Evolutionary conservation across 1,140 invertebrate genomes (phyloP).

Genomic region (Pseudomyrmex flavicornis): DNA sequence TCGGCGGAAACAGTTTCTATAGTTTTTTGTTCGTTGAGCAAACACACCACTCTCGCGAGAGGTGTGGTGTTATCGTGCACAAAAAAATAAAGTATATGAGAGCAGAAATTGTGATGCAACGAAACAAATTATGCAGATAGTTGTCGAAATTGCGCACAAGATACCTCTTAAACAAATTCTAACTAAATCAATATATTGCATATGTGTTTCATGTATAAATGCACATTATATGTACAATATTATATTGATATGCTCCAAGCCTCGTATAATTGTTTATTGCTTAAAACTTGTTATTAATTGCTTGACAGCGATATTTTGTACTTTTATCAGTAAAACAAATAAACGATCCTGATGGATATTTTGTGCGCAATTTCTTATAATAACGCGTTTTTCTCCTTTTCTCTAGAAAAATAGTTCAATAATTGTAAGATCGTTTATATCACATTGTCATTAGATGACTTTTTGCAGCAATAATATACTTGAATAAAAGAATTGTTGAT

Average conservation of each 20-base stretch:
- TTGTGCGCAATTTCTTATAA: constrained; percentile 22
- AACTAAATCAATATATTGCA: no score
- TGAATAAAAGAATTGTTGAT: not conserved
- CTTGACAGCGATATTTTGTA: not conserved
- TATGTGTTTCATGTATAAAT: no score
- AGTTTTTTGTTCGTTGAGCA: not conserved
- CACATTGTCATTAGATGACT: constrained; percentile 28
- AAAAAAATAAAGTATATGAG: no score
- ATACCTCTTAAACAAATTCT: no score
- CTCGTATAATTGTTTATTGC: no score
- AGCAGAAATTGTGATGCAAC: no score
- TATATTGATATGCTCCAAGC: no score
- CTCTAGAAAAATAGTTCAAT: constrained; percentile 18
- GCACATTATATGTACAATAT: no score
- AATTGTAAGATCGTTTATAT: constrained; percentile 20
- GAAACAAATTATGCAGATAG: no score
- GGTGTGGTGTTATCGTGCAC: no score
- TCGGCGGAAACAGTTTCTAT: constrained; percentile 24
- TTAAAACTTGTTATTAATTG: not conserved
- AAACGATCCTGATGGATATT: constrained; percentile 23
- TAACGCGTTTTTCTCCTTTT: not conserved
- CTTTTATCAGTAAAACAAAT: not conserved
- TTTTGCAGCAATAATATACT: not conserved
- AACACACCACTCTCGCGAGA: no score
- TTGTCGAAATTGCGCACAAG: no score